phyloP scores from a whole-genome alignment of 2,797 vertebrate species.

The Characodon lateralis region DNA sequence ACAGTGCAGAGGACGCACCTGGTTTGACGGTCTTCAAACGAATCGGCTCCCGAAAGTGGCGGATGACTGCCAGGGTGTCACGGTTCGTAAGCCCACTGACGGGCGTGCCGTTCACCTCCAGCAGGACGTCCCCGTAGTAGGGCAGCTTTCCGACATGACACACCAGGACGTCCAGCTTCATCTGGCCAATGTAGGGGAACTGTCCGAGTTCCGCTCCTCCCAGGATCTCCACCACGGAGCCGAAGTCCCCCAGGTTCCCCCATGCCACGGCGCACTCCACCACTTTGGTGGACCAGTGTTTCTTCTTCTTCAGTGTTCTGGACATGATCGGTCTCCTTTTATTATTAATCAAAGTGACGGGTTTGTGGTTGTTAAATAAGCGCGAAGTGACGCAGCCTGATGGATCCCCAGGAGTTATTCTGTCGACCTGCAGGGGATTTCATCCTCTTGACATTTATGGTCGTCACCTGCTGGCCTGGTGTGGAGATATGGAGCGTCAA shows the following conservation, averaged over 20 bases:
- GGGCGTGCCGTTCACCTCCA: conserved; percentile 97
- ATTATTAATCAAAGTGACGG: conserved; percentile 19
- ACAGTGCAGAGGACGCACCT: conserved; percentile 76
- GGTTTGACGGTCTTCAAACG: conserved; percentile 95
- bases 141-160: conserved; percentile 88
- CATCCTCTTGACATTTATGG: conserved; percentile 60
- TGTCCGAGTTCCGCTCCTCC: conserved; percentile 90
- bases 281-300: conserved; percentile 95
- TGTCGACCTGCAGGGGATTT: conserved; percentile 48
- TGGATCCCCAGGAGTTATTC: conserved; percentile 59
- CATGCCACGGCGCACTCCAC: conserved; percentile 94
- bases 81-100: conserved; percentile 96
- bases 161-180: conserved; percentile 82
- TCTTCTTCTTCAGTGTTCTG: conserved; percentile 95
- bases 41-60: conserved; percentile 94
- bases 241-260: conserved; percentile 87
- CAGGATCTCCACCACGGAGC: conserved; percentile 84
- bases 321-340: conserved; percentile 81
- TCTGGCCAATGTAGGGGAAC: conserved; percentile 84
- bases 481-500: conserved; percentile 30
- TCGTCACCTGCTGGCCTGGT: conserved; percentile 22
- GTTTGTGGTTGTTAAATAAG: conserved; percentile 44
- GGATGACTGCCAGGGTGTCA: conserved; percentile 93
- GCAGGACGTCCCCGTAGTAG: conserved; percentile 89
- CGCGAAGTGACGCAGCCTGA: conserved; percentile 54